phyloP scores from a whole-genome alignment of 2,113 vertebrate genomes.

The Syrrhaptes paradoxus region DNA sequence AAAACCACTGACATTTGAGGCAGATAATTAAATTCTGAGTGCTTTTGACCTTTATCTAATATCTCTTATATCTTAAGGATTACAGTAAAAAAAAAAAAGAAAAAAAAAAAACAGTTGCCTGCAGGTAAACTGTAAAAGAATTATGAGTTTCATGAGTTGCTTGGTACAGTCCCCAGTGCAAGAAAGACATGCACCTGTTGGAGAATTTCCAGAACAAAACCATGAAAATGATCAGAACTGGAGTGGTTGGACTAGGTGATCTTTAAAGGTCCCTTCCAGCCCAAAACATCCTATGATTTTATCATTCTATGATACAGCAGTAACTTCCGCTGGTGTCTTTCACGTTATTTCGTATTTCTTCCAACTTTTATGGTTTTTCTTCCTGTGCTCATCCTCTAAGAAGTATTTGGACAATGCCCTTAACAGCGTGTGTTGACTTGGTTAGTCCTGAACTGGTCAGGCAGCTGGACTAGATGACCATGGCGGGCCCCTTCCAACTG shows the following conservation, averaged over 20 bases:
- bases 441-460: neutral
- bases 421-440: neutral
- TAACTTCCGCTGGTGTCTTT: neutral
- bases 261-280: too few relatives aligned
- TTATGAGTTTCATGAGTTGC: neutral
- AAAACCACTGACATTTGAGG: neutral
- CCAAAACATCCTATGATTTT: neutral
- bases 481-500: neutral
- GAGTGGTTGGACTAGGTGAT: too few relatives aligned
- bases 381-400: neutral
- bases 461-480: neutral
- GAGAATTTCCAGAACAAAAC: too few relatives aligned
- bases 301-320: neutral
- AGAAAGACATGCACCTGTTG: too few relatives aligned
- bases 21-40: neutral
- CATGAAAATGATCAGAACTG: too few relatives aligned
- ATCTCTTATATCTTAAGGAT: neutral
- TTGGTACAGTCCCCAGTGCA: neutral
- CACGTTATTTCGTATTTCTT: neutral
- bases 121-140: neutral
- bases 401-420: neutral
- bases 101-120: neutral
- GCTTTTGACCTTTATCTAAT: slow-evolving; percentile 6
- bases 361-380: neutral
- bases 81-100: neutral